Base-by-base conservation (phyloP, 2,888 invertebrate species). In the Tinea pellionella region DNA sequence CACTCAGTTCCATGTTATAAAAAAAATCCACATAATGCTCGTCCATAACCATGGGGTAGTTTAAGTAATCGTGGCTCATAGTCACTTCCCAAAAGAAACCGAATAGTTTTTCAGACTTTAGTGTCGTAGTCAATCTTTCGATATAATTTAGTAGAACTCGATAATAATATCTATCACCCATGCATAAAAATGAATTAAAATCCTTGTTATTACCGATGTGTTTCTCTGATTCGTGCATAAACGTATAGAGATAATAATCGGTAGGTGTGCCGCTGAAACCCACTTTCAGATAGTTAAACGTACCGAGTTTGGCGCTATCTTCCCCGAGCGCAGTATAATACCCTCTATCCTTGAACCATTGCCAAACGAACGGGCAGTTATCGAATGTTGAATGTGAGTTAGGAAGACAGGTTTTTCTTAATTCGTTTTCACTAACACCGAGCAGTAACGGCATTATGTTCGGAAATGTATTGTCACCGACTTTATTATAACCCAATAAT, bases 401-500 rank as follows among this genome's bases (percentile, higher is more conserved):
- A 0, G 89, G 89, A 89, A 92, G 91, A 69, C 95, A 96, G 0
- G 78, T 87, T 61, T 81, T 79, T 59, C 83, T 84, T 55, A 95
- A 74, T 68, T 95, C 93, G 0, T 84, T 81, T 29, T 90, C 90
- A 47, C 89, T 89, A 51, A 92, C 73, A 0, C 97, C 97, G 1
- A 92, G 90, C 11, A 97, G 80, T 63, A 95, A 89, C 0, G 97
- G 94, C 7, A 94, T 90, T 62, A 98, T 75, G 76, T 98, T 98
- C 0, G 96, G 96, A 73, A 94, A 97, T 0, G 97, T 97, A 75
- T 97, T 98, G 76, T 97, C 97, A 2, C 92, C 98, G 8, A 98
- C 94, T 89, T 97, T 98, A 73, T 95, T 96, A 77, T 96, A 97
- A 4, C 97, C 98, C 65, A 93, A 77, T 72, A 98, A 88, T 72